Base-by-base conservation (phyloP, 92 coral and sea anemone genomes). In the Palythoa grandis region DNA sequence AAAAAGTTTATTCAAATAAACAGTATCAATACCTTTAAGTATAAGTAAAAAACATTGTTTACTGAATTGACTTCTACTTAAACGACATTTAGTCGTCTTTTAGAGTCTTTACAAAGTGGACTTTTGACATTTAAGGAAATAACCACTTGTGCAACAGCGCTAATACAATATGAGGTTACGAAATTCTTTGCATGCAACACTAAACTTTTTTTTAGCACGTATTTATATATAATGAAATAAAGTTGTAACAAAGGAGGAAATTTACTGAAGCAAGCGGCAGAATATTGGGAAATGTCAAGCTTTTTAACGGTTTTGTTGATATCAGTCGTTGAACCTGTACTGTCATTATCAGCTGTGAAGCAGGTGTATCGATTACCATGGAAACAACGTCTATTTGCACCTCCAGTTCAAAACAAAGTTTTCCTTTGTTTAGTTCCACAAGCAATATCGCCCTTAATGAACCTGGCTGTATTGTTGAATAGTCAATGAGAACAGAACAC, bases 391-490 rank as follows among this genome's bases (percentile, higher is more conserved):
- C 70, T 43, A 10, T 35, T 43, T 11, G 38, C 72, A 11, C 69
- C 12, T 17, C 39, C 53, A 58, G 73, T 9, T 20, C 39, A 79
- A 56, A 79, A 63, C 84, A 79, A 23, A 79, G 38, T 22, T 23
- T 60, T 61, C 72, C 83, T 79, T 61, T 79, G 84, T 79, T 61
- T 79, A 20, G 53, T 2, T 78, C 84, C 56, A 50, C 84, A 79
- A 50, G 23, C 84, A 79, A 63, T 63, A 79, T 63, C 84, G 58
- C 54, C 38, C 70, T 43, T 79, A 79, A 79, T 79, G 54, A 79
- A 72, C 72, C 84, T 58, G 84, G 73, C 11, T 9, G 56, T 79
- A 79, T 79, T 79, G 84, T 79, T 79, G 84, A 79, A 79, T 79
- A 79, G 84, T 79, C 58, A 61, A 79, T 79, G 84, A 79, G 84